Evolutionary conservation across 2,797 vertebrate genomes (phyloP).

Genomic region (Ibycter americanus): DNA sequence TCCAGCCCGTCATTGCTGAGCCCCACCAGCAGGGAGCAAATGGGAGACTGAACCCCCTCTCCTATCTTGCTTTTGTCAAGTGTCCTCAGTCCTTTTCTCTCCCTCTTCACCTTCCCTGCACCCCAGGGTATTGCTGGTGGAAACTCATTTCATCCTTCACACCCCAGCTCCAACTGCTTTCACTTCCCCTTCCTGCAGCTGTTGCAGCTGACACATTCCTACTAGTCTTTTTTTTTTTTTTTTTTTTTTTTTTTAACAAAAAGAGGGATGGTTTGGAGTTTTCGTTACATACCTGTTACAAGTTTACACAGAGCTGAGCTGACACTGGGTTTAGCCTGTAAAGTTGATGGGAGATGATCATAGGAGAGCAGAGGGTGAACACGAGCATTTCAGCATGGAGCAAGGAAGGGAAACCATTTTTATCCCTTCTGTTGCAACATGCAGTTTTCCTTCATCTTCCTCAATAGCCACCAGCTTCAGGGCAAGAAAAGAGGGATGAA

Average conservation of each 20-base stretch:
- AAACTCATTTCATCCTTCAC: background rate
- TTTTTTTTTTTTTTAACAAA: background rate
- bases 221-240: background rate
- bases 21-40: background rate
- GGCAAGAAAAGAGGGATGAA: background rate
- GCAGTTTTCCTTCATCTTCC: background rate
- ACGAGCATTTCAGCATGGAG: background rate
- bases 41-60: background rate
- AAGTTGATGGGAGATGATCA: background rate
- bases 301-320: background rate
- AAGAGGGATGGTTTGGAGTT: fast-evolving
- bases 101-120: background rate
- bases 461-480: background rate
- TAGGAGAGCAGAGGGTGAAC: background rate
- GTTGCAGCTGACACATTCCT: background rate
- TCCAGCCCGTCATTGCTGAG: fast-evolving
- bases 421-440: background rate
- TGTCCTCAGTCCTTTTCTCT: background rate
- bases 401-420: background rate
- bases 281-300: background rate
- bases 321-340: background rate
- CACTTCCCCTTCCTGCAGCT: background rate
- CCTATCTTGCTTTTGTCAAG: background rate
- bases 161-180: background rate
- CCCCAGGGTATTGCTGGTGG: background rate